Percentiles rank a stretch among this genome's conserved stretches.
Conservation (phyloP, 1,140 invertebrate genomes). For the Plodia interpunctella region DNA sequence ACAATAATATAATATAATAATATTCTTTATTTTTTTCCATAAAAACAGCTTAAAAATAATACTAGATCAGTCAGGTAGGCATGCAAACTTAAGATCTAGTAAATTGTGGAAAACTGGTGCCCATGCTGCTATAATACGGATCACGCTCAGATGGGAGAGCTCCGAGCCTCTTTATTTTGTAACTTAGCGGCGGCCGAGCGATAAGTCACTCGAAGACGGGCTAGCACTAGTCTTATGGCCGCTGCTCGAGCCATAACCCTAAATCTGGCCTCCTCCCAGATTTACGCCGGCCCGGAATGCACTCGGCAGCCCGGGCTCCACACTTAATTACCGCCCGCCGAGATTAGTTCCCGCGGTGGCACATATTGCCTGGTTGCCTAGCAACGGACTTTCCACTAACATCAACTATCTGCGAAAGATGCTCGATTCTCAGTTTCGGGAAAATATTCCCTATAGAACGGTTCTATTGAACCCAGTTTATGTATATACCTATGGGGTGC, state of each 20-base stretch:
- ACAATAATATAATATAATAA: too few species aligned
- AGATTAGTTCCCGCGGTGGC: slow-evolving; percentile 37
- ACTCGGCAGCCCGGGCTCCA: slow-evolving; percentile 26
- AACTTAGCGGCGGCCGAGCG: slow-evolving; percentile 8
- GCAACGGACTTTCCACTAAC: slow-evolving; percentile 11
- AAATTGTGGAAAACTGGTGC: too few species aligned
- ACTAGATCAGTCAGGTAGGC: too few species aligned
- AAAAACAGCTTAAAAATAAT: too few species aligned
- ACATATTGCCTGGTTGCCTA: slow-evolving; percentile 21
- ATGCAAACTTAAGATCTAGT: too few species aligned
- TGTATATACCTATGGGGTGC: too few species aligned
- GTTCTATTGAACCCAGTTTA: too few species aligned
- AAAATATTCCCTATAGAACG: background rate
- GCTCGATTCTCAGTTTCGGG: background rate
- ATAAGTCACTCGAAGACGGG: slow-evolving; percentile 34
- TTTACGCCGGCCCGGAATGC: slow-evolving; percentile 43
- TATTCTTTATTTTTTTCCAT: too few species aligned
- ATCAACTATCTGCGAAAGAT: slow-evolving; percentile 8
- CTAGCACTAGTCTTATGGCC: slow-evolving; percentile 27
- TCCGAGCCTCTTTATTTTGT: background rate
- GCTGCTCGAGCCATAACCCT: slow-evolving; percentile 50
- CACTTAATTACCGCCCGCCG: slow-evolving; percentile 52
- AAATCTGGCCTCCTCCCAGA: slow-evolving; percentile 53
- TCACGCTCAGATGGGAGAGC: background rate
- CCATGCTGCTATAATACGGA: too few species aligned